Evolutionary conservation across 2,113 vertebrate species (phyloP).

Genomic region (Oreocharis arfaki): DNA sequence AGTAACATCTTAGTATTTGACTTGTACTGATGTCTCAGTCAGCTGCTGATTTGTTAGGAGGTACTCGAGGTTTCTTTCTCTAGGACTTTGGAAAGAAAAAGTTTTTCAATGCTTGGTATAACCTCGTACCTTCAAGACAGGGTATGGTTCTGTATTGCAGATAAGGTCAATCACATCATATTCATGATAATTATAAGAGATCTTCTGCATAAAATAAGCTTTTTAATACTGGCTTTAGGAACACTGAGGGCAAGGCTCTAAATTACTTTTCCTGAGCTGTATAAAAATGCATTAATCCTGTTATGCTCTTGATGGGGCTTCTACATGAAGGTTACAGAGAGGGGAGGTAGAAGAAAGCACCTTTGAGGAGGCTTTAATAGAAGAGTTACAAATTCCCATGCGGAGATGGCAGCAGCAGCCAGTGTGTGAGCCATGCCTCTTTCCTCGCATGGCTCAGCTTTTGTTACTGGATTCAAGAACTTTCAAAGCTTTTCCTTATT

Average conservation of each 20-base stretch:
- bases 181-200: neutral
- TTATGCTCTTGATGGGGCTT: neutral
- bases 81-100: neutral
- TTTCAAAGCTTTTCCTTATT: neutral
- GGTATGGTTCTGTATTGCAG: neutral
- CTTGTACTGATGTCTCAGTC: neutral
- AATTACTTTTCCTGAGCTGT: neutral
- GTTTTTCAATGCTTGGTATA: neutral
- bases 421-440: rapidly evolving
- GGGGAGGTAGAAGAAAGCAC: neutral
- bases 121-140: neutral
- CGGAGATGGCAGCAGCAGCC: neutral
- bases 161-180: neutral
- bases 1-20: neutral
- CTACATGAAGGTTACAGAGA: neutral
- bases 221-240: neutral
- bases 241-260: neutral
- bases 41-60: neutral
- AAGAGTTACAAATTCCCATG: rapidly evolving
- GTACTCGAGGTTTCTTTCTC: neutral
- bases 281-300: neutral
- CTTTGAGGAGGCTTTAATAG: neutral
- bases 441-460: neutral
- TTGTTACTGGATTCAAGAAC: neutral
- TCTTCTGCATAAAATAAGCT: neutral